Evolutionary conservation across 2,113 vertebrate genomes (phyloP).

Genomic region (Empidonax traillii): DNA sequence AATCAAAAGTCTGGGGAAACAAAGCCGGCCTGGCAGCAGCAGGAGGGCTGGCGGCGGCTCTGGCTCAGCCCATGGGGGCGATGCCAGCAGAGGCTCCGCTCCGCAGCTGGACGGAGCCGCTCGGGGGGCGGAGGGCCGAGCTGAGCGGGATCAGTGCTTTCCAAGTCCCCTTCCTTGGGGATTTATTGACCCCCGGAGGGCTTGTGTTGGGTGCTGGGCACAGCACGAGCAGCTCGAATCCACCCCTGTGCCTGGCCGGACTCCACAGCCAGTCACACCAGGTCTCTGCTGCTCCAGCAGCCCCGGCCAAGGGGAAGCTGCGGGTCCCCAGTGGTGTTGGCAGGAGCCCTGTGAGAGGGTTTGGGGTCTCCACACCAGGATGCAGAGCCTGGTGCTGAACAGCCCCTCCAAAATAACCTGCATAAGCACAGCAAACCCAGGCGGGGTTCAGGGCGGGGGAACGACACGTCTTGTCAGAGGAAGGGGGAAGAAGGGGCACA

Average conservation of each 20-base stretch:
- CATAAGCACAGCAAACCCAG: background rate
- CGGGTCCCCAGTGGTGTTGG: background rate
- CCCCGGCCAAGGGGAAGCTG: background rate
- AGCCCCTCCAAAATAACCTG: background rate
- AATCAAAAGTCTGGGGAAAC: background rate
- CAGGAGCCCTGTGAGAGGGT: background rate
- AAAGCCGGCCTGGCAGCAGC: background rate
- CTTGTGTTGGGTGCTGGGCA: background rate
- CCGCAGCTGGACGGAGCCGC: background rate
- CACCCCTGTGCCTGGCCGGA: fast-evolving
- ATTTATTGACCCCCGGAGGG: background rate
- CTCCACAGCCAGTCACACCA: background rate
- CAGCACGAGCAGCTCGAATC: background rate
- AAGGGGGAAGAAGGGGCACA: background rate
- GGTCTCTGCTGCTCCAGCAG: background rate
- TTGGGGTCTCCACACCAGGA: background rate
- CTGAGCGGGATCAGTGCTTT: background rate
- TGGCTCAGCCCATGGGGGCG: fast-evolving
- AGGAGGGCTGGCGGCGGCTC: background rate
- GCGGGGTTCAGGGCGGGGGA: background rate
- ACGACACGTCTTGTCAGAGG: fast-evolving
- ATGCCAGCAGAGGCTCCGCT: background rate
- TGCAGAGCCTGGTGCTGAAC: background rate
- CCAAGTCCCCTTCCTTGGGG: background rate
- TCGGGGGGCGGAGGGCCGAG: background rate